Evolutionary conservation across 1,140 invertebrate species (phyloP).

Genomic region (Diprion similis): DNA sequence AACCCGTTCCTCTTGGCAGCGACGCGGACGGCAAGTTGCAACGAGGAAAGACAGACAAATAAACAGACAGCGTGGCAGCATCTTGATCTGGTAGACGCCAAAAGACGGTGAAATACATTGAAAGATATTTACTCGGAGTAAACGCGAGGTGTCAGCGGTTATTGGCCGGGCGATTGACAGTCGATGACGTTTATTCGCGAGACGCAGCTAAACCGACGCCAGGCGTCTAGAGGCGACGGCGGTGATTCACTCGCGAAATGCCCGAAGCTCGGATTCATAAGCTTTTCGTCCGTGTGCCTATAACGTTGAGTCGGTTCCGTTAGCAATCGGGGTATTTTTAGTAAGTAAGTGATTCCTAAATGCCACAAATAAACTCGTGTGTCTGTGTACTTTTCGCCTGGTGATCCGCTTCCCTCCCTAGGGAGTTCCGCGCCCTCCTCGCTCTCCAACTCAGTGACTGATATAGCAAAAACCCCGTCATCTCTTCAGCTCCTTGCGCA

Average conservation of each 20-base stretch:
- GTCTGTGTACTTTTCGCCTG: background rate
- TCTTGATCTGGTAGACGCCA: background rate
- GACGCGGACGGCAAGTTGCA: background rate
- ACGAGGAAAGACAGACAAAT: background rate
- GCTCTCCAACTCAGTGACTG: background rate
- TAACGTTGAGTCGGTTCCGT: background rate
- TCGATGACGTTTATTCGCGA: background rate
- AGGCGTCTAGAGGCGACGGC: background rate
- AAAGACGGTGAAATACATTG: background rate
- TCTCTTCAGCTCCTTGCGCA: constrained; percentile 38
- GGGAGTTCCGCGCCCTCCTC: background rate
- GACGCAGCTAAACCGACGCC: background rate
- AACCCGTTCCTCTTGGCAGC: background rate
- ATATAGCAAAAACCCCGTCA: background rate
- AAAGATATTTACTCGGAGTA: background rate
- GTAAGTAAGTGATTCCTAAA: background rate
- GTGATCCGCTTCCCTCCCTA: background rate
- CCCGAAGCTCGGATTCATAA: background rate
- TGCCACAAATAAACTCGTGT: background rate
- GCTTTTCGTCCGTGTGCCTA: background rate
- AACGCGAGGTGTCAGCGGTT: background rate
- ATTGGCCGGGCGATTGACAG: background rate
- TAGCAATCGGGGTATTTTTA: background rate
- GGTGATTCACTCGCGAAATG: background rate
- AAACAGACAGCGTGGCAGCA: constrained; percentile 2